Evolutionary conservation across 2,797 vertebrate species (phyloP).

Genomic region (Schizothorax lantsangensis): DNA sequence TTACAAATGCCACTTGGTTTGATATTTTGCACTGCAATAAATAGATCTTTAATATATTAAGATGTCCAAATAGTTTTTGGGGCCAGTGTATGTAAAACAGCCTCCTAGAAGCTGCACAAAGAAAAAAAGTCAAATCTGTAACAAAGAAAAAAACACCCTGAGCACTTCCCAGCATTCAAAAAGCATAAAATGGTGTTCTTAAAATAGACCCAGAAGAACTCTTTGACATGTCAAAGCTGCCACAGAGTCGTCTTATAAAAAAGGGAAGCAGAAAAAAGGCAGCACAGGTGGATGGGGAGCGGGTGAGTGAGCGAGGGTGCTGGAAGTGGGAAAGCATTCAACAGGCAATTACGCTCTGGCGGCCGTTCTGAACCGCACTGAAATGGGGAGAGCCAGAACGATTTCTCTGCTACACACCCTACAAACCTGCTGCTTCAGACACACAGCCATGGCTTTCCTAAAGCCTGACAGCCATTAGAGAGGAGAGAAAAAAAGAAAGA

Average conservation of each 20-base stretch:
- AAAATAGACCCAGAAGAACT: conserved; percentile 47
- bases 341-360: conserved; percentile 46
- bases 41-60: background rate
- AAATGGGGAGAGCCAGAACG: conserved; percentile 55
- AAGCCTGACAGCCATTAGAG: conserved; percentile 61
- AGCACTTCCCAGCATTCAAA: conserved; percentile 39
- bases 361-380: conserved; percentile 22
- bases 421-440: conserved; percentile 61
- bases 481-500: conserved; percentile 61
- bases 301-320: conserved; percentile 31
- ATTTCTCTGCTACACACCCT: conserved; percentile 47
- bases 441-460: conserved; percentile 52
- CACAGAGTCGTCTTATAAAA: conserved; percentile 45
- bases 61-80: background rate
- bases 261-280: conserved; percentile 37
- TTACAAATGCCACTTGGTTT: background rate
- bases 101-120: background rate
- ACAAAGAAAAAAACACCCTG: conserved; percentile 26
- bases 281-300: conserved; percentile 48
- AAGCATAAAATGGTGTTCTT: conserved; percentile 43
- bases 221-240: conserved; percentile 48
- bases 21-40: background rate
- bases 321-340: conserved; percentile 53
- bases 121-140: conserved; percentile 36
- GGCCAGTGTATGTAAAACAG: conserved; percentile 39